A percentile compares a stretch with the other conserved stretches of the same genome.
phyloP scores from a whole-genome alignment of 2,797 vertebrate genomes.

The Chloroceryle inda region DNA sequence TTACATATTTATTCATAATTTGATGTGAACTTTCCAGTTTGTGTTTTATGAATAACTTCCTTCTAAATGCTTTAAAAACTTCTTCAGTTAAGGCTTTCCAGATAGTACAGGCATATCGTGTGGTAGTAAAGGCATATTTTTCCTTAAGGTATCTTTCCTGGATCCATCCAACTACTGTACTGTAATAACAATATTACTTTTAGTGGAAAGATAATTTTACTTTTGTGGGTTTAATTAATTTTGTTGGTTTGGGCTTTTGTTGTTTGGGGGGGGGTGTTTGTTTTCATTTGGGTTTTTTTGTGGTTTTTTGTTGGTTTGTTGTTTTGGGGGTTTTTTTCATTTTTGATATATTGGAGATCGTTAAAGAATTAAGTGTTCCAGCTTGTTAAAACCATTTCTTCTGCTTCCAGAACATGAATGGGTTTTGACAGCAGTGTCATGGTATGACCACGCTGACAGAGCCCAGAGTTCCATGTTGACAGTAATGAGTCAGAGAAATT shows the following conservation, averaged over 20 bases:
- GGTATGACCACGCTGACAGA: accelerated
- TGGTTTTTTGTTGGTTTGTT: too few species aligned
- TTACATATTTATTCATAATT: background rate
- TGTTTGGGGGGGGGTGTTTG: too few species aligned
- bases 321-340: too few species aligned
- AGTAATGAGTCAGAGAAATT: background rate
- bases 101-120: background rate
- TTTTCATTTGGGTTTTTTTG: too few species aligned
- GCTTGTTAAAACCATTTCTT: background rate
- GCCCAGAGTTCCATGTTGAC: background rate
- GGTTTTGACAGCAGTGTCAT: background rate
- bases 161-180: background rate
- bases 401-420: background rate
- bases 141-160: background rate
- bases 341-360: background rate
- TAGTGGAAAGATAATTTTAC: background rate
- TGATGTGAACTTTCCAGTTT: background rate
- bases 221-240: background rate
- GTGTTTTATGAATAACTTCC: background rate
- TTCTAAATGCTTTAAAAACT: background rate
- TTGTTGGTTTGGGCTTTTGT: too few species aligned
- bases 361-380: background rate
- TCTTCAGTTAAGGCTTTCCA: background rate
- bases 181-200: background rate
- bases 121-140: background rate